Base-by-base conservation (phyloP, 2,113 vertebrate genomes). In the Onychorhynchus coronatus region DNA sequence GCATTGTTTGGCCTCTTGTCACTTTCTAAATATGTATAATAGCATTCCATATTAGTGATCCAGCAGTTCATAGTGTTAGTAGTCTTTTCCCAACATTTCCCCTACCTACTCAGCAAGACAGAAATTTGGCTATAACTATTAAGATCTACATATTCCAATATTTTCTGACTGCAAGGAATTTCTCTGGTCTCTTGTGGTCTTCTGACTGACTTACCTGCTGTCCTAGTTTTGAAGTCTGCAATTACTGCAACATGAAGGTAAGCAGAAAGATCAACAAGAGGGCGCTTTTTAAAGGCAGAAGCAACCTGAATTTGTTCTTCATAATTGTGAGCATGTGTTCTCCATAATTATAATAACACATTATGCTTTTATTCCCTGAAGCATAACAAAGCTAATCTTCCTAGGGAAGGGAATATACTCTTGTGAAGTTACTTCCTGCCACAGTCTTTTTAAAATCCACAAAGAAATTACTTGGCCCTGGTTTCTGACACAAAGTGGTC, bases 371-470 rank as follows among this genome's bases (percentile, higher is more conserved):
- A 42, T 91, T 85, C 81, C 68, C 59, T 58, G 71, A 73, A 80
- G 66, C 50, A 23, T 61, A 79, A 67, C 44, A 28, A 47, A 95
- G 35, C 65, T 85, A 82, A 61, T 88, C 79, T 84, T 88, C 82
- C 61, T 25, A 62, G 53, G 31, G 66, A 92, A 92, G 61, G 42
- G 61, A 89, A 28, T 72, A 42, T 25, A 18, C 55, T 80, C 42
- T 39, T 93, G 42, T 85, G 85, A 94, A 94, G 75, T 91, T 91
- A n/a, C 85, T 93, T 96, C 88, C 96, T 91, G 63, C 37, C 83
- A 42, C 58, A 44, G 30, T 23, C 63, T 83, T 78, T 66, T 66
- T 33, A 42, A 94, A 91, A 90, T 62, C 47, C 86, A 31, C 33
- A 37, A 76, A 82, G 46, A 85, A 80, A 74, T 88, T 39, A 59